Base-by-base conservation (phyloP, 2,797 vertebrate species). In the Oceanodroma leucorhoa region DNA sequence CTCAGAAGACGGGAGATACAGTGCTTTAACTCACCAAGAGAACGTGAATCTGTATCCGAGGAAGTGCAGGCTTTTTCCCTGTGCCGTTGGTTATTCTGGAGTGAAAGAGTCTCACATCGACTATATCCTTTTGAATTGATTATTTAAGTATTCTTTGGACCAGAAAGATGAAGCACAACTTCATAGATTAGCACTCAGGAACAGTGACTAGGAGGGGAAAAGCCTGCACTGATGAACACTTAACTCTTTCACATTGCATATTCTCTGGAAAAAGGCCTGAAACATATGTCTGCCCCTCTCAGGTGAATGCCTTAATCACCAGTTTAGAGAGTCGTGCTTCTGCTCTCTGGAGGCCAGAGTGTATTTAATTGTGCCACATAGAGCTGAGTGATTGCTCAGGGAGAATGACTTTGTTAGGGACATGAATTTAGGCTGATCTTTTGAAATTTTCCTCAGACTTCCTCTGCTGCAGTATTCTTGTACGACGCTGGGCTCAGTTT, bases 341-440 rank as follows among this genome's bases (percentile, higher is more conserved):
- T 62, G 70, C 51, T 92, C 60, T 73, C 89, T 45, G 91, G 81
- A 93, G 92, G 62, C 64, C 62, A 89, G 23, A 11, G 46, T 64
- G 67, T 78, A 72, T 92, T 95, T 94, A 92, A 89, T 79, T 91
- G 60, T 79, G 48, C 73, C 80, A 65, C n/a, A 7, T 1, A 81
- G 57, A 75, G 79, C 82, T 64, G 78, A 87, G 76, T 57, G 91
- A 94, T 46, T 75, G 70, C 83, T 93, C 22, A 30, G 11, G 58
- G 77, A 94, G 61, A 76, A 75, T 34, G 26, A 85, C 64, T 95
- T 93, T 69, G 90, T 80, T 89, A 93, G 76, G 27, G 76, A 84
- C 85, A 80, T n/a, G 48, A 90, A 80, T 87, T 87, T 69, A 75
- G 71, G 51, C 51, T 51, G 15, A 51, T 81, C 48, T 86, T 90